Base-by-base conservation (phyloP, 2,113 vertebrate genomes). In the Forbesichthys papilliferus region DNA sequence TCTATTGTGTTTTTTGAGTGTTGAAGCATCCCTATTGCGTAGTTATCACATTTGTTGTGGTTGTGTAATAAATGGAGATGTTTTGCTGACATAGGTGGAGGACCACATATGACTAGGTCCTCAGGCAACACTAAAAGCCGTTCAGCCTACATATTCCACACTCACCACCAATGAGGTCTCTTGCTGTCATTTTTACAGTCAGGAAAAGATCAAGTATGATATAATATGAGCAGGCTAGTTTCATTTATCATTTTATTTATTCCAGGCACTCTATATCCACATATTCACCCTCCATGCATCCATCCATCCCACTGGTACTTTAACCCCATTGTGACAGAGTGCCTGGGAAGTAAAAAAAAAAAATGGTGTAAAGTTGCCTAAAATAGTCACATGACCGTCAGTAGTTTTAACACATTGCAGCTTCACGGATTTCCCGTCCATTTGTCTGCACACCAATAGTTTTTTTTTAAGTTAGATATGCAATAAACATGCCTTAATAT, bases 141-240 rank as follows among this genome's bases (percentile, higher is more conserved):
- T 57, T 57, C 55, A 57, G 55, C 18, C 55, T 20, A 57, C 55
- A 57, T 18, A 55, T 55, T 55, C 16, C 53, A 5, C 53, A 55
- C 53, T 55, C 53, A n/a, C 14, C 53, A 55, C 53, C 18, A 33
- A 53, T 72, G 7, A 54, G 13, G 48, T 48, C 6, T 20, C 27
- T 48, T 16, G 55, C 20, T 27, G 16, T 57, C 14, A 20, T 12
- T 66, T 61, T 61, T 49, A 7, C 27, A 14, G 4, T 55, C 18
- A 54, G 20, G 55, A 27, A 11, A 27, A 57, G 55, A 3, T 57
- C 20, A 33, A 27, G 20, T 57, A 33, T 57, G 55, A 57, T 57
- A 33, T 57, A 57, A 57, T 57, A 9, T 20, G 9, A 57, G 11
- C 11, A 57, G 20, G 55, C 55, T 12, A 10, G 20, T 33, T 57